Percentiles rank a stretch among this genome's conserved stretches.
phyloP scores from a whole-genome alignment of 2,888 invertebrate species.

The Hedychridium roseum region DNA sequence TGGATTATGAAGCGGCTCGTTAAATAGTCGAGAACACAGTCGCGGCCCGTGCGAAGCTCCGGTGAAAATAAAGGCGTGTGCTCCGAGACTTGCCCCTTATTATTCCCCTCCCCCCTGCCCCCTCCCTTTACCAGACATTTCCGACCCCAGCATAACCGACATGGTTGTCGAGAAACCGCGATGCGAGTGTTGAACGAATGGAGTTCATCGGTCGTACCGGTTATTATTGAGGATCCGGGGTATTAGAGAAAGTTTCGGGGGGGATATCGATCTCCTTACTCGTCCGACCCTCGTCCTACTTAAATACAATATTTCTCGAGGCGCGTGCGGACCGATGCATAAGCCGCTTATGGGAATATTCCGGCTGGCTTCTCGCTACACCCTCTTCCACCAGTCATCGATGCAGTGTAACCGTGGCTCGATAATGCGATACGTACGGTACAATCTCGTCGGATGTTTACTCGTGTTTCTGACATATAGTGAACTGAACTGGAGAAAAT shows the following conservation, averaged over 20 bases:
- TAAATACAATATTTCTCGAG: slow-evolving; percentile 40
- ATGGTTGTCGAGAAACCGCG: too few species aligned
- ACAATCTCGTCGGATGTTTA: too few species aligned
- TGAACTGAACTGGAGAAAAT: too few species aligned
- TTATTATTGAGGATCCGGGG: slow-evolving; percentile 41
- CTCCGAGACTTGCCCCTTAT: slow-evolving; percentile 26
- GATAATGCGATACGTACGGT: background rate
- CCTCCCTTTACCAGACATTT: slow-evolving; percentile 5
- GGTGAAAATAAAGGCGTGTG: slow-evolving; percentile 32
- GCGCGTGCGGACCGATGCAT: too few species aligned
- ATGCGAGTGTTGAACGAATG: too few species aligned
- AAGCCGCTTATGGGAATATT: slow-evolving; percentile 37
- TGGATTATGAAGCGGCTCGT: slow-evolving; percentile 44
- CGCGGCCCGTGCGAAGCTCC: slow-evolving; percentile 26
- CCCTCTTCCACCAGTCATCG: slow-evolving; percentile 21
- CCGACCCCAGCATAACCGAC: too few species aligned
- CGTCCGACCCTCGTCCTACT: slow-evolving; percentile 30
- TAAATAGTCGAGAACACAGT: too few species aligned
- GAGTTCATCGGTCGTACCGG: slow-evolving; percentile 25
- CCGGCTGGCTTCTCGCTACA: slow-evolving; percentile 11
- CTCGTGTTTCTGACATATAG: too few species aligned
- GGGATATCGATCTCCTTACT: slow-evolving; percentile 41
- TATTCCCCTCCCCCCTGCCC: slow-evolving; percentile 17
- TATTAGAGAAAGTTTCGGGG: slow-evolving; percentile 33
- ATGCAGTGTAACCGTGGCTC: background rate